Evolutionary conservation across 2,888 invertebrate species (phyloP).

Genomic region (Pseudococcus viburni): DNA sequence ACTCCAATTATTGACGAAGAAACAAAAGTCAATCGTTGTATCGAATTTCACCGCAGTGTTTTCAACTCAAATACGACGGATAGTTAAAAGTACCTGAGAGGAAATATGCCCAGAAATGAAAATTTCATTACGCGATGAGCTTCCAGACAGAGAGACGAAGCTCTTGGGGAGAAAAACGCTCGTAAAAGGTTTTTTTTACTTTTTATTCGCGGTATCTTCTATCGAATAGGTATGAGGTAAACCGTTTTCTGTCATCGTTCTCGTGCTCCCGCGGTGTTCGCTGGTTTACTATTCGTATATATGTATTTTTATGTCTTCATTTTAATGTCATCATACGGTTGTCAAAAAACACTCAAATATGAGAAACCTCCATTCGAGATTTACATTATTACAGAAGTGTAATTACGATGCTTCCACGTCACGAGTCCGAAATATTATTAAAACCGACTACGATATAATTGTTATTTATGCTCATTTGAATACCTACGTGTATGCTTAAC

Average conservation of each 20-base stretch:
- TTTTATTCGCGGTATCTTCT: slow-evolving; percentile 53
- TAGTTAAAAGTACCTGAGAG: not conserved
- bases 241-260: slow-evolving; percentile 49
- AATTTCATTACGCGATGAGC: not conserved
- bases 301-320: slow-evolving; percentile 59
- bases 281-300: slow-evolving; percentile 16
- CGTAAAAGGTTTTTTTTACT: not conserved
- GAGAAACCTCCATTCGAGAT: slow-evolving; percentile 34
- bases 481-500: not conserved
- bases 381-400: slow-evolving; percentile 18
- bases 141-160: too few species aligned
- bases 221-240: slow-evolving; percentile 42
- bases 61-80: not conserved
- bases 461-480: slow-evolving; percentile 38
- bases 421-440: slow-evolving; percentile 11
- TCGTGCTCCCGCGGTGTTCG: slow-evolving; percentile 42
- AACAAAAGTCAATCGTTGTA: slow-evolving; percentile 29
- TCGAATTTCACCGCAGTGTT: not conserved
- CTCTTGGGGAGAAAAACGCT: not conserved
- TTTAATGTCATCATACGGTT: slow-evolving; percentile 58
- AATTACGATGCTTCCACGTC: slow-evolving; percentile 15
- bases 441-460: slow-evolving; percentile 28
- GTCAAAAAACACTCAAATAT: slow-evolving; percentile 52
- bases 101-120: not conserved
- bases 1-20: slow-evolving; percentile 39